Percentiles rank a stretch among this genome's conserved stretches.
These are phyloP conservation scores for Pseudopodoces humilis DNA, from an alignment of 2,113 vertebrate genomes.

Conservation along the genomic window DNA sequence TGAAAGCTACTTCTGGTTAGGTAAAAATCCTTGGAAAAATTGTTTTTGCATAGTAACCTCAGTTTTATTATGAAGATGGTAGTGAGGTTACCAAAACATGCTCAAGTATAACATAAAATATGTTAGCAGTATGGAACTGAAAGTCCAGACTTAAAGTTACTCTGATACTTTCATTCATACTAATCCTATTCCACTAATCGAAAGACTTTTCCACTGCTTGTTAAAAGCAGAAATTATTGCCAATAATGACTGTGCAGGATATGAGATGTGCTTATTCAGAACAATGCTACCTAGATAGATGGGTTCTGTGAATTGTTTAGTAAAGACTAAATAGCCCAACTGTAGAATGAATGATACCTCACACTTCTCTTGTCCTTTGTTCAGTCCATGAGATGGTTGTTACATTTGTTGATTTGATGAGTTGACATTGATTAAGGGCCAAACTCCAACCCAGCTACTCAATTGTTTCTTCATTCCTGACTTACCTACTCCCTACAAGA, in stretches of 20 bases:
- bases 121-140: background rate
- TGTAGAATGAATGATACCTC: background rate
- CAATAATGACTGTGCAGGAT: background rate
- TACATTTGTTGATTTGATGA: background rate
- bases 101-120: background rate
- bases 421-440: background rate
- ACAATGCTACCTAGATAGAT: background rate
- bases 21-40: background rate
- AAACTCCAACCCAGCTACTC: background rate
- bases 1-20: background rate
- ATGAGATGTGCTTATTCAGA: background rate
- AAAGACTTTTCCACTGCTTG: background rate
- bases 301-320: background rate
- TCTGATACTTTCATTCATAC: background rate
- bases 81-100: background rate
- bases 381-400: background rate
- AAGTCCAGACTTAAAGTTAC: background rate
- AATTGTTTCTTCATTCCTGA: background rate
- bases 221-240: background rate
- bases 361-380: background rate
- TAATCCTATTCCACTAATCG: background rate
- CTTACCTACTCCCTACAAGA: background rate
- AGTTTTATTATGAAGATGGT: background rate
- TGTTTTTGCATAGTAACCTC: background rate
- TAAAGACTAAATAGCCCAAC: background rate